Percentiles rank a stretch among this genome's conserved stretches.
phyloP scores from a whole-genome alignment of 2,888 invertebrate genomes.

The Deladenus siricidicola region DNA sequence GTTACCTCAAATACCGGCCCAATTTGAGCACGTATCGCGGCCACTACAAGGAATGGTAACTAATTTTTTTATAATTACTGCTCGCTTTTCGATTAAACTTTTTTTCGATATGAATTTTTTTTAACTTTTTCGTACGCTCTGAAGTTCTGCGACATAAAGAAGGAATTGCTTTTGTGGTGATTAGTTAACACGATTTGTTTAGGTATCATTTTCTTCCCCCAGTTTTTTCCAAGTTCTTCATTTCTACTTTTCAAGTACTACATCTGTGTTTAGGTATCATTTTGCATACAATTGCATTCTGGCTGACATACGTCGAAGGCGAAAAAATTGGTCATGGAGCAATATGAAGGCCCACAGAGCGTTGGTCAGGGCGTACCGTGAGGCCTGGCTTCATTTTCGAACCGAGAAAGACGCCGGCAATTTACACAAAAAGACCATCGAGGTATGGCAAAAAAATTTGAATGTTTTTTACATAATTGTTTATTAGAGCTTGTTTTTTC shows the following conservation, averaged over 20 bases:
- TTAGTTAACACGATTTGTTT: too few species aligned
- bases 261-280: background rate
- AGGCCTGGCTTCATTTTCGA: slow-evolving; percentile 57
- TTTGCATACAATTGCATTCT: slow-evolving; percentile 72
- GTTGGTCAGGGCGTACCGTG: slow-evolving; percentile 58
- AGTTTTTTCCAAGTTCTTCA: too few species aligned
- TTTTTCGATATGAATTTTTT: too few species aligned
- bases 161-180: too few species aligned
- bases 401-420: slow-evolving; percentile 53
- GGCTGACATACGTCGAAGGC: slow-evolving; percentile 68
- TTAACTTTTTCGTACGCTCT: too few species aligned
- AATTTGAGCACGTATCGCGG: too few species aligned
- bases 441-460: slow-evolving; percentile 36
- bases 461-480: slow-evolving; percentile 90
- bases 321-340: slow-evolving; percentile 80
- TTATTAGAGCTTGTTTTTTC: too few species aligned
- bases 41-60: too few species aligned
- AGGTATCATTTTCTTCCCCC: too few species aligned
- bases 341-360: slow-evolving; percentile 73
- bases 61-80: too few species aligned
- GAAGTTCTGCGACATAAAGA: too few species aligned
- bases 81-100: too few species aligned
- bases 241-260: slow-evolving; percentile 19
- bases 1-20: slow-evolving; percentile 78
- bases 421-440: slow-evolving; percentile 44